These are phyloP conservation scores for Sternotherus odoratus DNA, from an alignment of 2,797 vertebrate species.

Conservation along the genomic window DNA sequence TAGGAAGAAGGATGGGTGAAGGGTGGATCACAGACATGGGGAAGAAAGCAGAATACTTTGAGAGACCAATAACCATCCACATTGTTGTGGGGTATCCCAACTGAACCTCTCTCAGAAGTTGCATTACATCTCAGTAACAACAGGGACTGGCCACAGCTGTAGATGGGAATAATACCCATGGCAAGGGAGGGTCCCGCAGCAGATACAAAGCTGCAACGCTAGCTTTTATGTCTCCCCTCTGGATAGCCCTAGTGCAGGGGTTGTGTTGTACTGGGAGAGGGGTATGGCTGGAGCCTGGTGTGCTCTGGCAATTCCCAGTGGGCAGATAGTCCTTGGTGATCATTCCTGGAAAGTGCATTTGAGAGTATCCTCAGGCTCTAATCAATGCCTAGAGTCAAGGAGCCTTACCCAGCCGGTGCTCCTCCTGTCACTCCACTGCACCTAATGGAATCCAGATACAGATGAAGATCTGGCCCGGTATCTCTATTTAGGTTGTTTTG, in stretches of 20 bases:
- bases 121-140: no score
- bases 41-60: neutral
- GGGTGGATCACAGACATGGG: neutral
- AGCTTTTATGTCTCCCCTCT: no score
- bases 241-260: no score
- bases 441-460: neutral
- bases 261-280: no score
- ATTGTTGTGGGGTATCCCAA: neutral
- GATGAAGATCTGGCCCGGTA: neutral
- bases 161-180: neutral
- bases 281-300: no score
- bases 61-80: fast-evolving
- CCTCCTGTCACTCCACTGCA: fast-evolving
- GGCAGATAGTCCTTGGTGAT: no score
- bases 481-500: neutral
- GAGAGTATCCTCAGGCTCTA: no score
- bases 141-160: neutral
- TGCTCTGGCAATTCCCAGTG: no score
- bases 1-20: fast-evolving
- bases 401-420: no score
- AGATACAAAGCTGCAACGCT: neutral
- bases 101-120: neutral
- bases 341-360: no score
- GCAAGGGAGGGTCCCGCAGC: neutral
- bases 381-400: no score